Base-by-base conservation (phyloP, 2,888 invertebrate species). In the Julus scanicus region DNA sequence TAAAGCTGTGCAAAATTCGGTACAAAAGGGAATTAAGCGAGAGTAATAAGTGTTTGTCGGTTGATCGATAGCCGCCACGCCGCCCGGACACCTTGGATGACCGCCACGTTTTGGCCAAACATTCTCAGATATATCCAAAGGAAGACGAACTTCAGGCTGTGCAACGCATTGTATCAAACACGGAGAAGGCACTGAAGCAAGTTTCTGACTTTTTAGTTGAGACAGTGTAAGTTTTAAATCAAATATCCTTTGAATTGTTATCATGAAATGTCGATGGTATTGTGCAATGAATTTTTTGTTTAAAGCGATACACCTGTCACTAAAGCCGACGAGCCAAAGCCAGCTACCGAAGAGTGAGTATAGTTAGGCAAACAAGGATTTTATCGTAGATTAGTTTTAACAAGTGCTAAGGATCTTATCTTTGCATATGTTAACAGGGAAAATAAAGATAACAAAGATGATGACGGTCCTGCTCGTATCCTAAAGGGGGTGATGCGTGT, bases 401-500 rank as follows among this genome's bases (percentile, higher is more conserved):
- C n/a, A 71, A 63, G 13, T 53, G 53, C n/a, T 17, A 63, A n/a
- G 1, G 13, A 80, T 37, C 9, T 80, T 80, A 9, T 80, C 13
- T 29, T 80, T 80, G 29, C 13, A 80, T 37, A 13, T 2, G 13
- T 80, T 80, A 80, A 29, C 15, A 80, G 80, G 37, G 80, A 80
- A 80, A 80, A 37, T 13, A 80, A 80, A 37, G 80, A 85, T 9
- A 49, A 84, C n/a, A 48, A 85, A n/a, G 87, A 86, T 8, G 94
- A 93, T 89, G 92, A 94, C 88, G 93, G 93, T 90, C 93, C 94
- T 83, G 93, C 94, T 90, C 95, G 98, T 89, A 95, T 97, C 90
- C 94, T 99, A 85, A 97, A 98, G 92, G 99, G 99, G 89, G 98
- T 99, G 48, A 98, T 99, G 98, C 95, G 99, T 90, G 98, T 99